These are phyloP conservation scores for Cosmorhoe ocellata DNA, from an alignment of 2,888 invertebrate genomes.

Conservation along the genomic window DNA sequence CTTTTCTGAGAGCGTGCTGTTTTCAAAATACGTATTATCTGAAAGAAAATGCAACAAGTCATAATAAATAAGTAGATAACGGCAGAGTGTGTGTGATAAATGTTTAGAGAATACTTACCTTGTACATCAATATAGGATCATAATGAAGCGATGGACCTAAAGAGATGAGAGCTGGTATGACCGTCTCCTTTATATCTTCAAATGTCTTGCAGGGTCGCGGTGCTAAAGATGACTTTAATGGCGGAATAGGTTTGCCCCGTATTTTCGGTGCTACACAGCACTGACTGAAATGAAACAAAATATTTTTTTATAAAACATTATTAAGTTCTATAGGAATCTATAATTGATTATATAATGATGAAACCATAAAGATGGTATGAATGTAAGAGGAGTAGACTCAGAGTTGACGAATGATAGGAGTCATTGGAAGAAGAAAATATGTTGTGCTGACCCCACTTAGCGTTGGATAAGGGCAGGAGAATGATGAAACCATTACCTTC, in stretches of 20 bases:
- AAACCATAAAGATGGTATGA: no score
- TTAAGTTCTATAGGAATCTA: no score
- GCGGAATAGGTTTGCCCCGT: slow-evolving; percentile 80
- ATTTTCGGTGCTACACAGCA: slow-evolving; percentile 89
- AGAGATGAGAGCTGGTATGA: slow-evolving; percentile 92
- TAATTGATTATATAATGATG: no score
- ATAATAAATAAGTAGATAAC: no score
- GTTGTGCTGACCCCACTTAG: no score
- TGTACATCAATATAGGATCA: slow-evolving; percentile 95
- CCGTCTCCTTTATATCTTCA: slow-evolving; percentile 87
- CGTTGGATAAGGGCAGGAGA: no score
- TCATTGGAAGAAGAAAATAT: no score
- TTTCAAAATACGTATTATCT: slow-evolving; percentile 74
- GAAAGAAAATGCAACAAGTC: no score
- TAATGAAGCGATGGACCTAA: slow-evolving; percentile 94
- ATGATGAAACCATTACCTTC: slow-evolving; percentile 85
- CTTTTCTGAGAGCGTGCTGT: slow-evolving; percentile 60
- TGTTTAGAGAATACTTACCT: no score
- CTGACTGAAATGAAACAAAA: slow-evolving; percentile 73
- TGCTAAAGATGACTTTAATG: slow-evolving; percentile 81
- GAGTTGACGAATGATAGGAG: no score
- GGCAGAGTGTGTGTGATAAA: no score
- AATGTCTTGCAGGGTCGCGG: slow-evolving; percentile 86
- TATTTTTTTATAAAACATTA: neutral
- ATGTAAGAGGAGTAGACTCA: no score